Evolutionary conservation across 2,797 vertebrate genomes (phyloP), one percentile per base, ranked within the genome.

Genomic region (Balearica regulorum): DNA sequence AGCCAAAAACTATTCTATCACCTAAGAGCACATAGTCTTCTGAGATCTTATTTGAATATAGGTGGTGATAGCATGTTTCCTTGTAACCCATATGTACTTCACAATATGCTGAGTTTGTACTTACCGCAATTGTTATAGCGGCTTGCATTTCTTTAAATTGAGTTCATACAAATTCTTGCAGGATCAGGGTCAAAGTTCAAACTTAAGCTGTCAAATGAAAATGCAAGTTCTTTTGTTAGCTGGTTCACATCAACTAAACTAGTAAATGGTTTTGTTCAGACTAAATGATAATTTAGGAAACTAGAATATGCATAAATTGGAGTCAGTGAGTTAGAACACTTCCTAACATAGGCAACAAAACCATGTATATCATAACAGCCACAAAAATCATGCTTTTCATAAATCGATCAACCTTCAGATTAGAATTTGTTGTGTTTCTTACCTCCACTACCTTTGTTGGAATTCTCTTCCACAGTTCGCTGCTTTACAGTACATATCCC

Each of bases 21-120:
- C 68, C 86, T 96, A 90, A 87, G 78, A 94, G 94, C 66, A 89
- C 60, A 87, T 16, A 87, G 33, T 49, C 70, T 93, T 94, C 82
- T 60, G 77, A 94, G 54, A 82, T 91, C 83, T 87, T 91, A 89
- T 91, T 85, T 96, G 75, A 91, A 77, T 90, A 90, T 75, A 85
- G 83, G 83, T 46, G 31, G 64, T 89, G 49, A 96, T 89, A 92
- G 41, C 81, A 92, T 68, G 71, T 91, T 80, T 90, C 44, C 33
- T 73, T 57, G 60, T 70, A 95, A 95, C 57, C 49, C 68, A 61
- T 81, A 68, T 54, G 49, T 57, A 71, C 49, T 77, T 89, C 35
- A 33, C 41, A 90, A 41, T 82, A 83, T 64, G 73, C 80, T 90
- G 62, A 53, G 31, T 60, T 84, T 82, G 16, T 87, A 65, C 51